These are phyloP conservation scores for Saguinus midas DNA, from an alignment of 2,113 vertebrate genomes.

Conservation along the genomic window DNA sequence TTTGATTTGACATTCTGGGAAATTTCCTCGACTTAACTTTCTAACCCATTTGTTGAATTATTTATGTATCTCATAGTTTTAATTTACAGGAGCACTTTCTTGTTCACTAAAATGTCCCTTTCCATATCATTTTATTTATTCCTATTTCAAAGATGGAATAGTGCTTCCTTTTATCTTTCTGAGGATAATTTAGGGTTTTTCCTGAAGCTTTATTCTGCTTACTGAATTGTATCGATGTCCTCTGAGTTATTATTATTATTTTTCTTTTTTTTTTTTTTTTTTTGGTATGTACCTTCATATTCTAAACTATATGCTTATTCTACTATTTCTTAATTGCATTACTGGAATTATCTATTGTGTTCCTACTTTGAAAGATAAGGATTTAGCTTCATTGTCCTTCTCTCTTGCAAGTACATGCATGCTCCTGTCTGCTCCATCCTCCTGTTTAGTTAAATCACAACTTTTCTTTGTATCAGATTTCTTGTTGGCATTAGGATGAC, in stretches of 20 bases:
- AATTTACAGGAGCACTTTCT: slow-evolving; percentile 39
- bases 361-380: not conserved
- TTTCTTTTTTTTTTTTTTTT: too few relatives aligned
- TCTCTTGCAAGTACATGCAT: rapidly evolving
- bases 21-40: slow-evolving; percentile 26
- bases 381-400: not conserved
- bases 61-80: slow-evolving; percentile 32
- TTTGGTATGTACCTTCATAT: not conserved
- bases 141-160: not conserved
- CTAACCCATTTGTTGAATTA: slow-evolving; percentile 27
- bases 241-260: not conserved
- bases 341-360: not conserved
- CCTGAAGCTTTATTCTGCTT: slow-evolving; percentile 1
- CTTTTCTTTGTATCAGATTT: not conserved
- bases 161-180: slow-evolving; percentile 14
- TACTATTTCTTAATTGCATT: not conserved
- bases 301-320: not conserved
- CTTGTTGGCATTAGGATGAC: not conserved
- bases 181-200: not conserved
- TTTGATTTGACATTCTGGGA: not conserved
- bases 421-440: not conserved
- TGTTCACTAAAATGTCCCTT: not conserved
- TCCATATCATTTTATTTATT: slow-evolving; percentile 40
- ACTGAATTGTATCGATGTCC: not conserved
- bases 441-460: not conserved